Evolutionary conservation across 2,113 vertebrate species (phyloP).

Genomic region (Alouatta palliata): DNA sequence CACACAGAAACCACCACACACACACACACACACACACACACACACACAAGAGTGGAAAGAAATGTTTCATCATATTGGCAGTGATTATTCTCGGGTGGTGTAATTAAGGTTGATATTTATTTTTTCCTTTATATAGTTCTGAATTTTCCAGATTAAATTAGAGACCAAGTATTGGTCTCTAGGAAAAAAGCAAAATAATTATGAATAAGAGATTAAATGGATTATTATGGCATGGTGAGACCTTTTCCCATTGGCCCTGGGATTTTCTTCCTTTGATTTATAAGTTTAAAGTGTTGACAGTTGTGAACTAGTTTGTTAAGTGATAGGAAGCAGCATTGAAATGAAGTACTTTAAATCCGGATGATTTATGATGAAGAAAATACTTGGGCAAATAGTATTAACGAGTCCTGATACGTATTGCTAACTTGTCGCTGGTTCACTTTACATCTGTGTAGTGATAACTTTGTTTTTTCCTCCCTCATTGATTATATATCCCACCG

Average conservation of each 20-base stretch:
- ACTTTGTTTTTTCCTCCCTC: conserved; percentile 43
- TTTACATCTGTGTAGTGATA: conserved; percentile 65
- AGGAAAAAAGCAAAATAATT: conserved; percentile 14
- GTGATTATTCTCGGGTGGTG: not conserved
- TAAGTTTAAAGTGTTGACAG: conserved; percentile 44
- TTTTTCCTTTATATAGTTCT: conserved; percentile 4
- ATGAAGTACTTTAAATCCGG: conserved; percentile 65
- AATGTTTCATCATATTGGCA: not conserved
- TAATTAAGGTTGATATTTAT: not conserved
- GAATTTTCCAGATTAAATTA: conserved; percentile 12
- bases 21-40: not conserved
- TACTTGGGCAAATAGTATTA: conserved; percentile 62
- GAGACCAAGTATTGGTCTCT: not conserved
- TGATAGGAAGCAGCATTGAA: conserved; percentile 71
- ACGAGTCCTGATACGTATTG: conserved; percentile 56
- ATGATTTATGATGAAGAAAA: conserved; percentile 71
- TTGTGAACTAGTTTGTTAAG: conserved; percentile 76
- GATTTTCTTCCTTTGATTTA: conserved; percentile 51
- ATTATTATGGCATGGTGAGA: conserved; percentile 34
- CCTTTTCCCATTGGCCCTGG: conserved; percentile 6
- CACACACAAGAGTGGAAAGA: not conserved
- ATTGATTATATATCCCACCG: not conserved
- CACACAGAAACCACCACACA: not conserved
- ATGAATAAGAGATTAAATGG: conserved; percentile 25
- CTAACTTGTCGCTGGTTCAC: conserved; percentile 49